A percentile compares a stretch with the other conserved stretches of the same genome.
Evolutionary conservation across 1,140 invertebrate genomes (phyloP).

Genomic region (Lepeophtheirus salmonis): DNA sequence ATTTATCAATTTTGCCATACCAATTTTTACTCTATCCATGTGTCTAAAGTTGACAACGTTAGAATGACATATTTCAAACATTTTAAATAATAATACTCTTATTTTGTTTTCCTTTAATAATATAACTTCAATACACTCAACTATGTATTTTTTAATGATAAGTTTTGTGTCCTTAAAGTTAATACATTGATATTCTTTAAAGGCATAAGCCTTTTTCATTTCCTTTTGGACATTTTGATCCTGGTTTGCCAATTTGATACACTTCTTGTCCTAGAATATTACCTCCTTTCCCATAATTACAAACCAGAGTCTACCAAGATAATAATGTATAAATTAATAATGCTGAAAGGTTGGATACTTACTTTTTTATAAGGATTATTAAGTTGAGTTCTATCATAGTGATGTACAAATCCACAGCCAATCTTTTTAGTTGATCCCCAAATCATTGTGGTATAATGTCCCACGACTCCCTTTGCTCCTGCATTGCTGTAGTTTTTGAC

Average conservation of each 20-base stretch:
- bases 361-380: not conserved
- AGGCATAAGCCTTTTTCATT: not conserved
- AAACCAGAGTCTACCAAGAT: conserved; percentile 21
- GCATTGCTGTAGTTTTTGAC: not conserved
- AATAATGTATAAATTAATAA: conserved; percentile 19
- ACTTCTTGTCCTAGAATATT: conserved; percentile 25
- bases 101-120: too few species aligned
- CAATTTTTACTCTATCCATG: too few species aligned
- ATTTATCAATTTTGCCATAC: too few species aligned
- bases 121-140: too few species aligned
- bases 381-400: conserved; percentile 30
- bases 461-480: conserved; percentile 31
- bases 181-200: too few species aligned
- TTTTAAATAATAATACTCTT: too few species aligned
- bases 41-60: too few species aligned
- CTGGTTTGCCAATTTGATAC: conserved; percentile 25
- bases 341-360: not conserved
- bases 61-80: too few species aligned
- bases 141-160: too few species aligned
- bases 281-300: conserved; percentile 24
- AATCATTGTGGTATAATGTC: conserved; percentile 64
- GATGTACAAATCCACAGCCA: conserved; percentile 52
- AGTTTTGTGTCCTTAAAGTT: too few species aligned
- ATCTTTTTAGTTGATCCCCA: conserved; percentile 56
- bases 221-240: conserved; percentile 25